A percentile compares a stretch with the other conserved stretches of the same genome.
phyloP scores from a whole-genome alignment of 2,797 vertebrate species.

The Paratrypauchen microcephalus region DNA sequence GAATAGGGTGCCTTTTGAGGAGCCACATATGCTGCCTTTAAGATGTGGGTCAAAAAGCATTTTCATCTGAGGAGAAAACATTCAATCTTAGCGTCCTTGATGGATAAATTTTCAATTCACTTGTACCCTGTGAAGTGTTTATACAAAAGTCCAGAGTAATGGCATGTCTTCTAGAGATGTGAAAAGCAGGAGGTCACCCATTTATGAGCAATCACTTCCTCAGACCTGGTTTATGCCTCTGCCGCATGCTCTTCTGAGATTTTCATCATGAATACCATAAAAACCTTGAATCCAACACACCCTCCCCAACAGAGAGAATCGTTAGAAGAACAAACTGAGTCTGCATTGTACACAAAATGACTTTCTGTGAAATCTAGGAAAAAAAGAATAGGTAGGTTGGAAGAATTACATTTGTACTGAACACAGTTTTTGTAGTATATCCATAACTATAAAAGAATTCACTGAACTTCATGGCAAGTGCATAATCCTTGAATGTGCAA shows the following conservation, averaged over 20 bases:
- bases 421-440: neutral
- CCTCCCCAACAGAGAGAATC: neutral
- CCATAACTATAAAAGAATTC: neutral
- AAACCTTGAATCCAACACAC: slow-evolving; percentile 5
- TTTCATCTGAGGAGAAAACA: slow-evolving; percentile 48
- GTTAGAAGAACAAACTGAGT: neutral
- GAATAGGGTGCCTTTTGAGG: slow-evolving; percentile 25
- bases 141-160: slow-evolving; percentile 36
- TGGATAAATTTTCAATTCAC: slow-evolving; percentile 45
- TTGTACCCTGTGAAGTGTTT: slow-evolving; percentile 30
- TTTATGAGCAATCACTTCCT: slow-evolving; percentile 50
- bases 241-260: neutral
- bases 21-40: slow-evolving; percentile 39
- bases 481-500: neutral
- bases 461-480: neutral
- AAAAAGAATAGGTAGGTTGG: neutral
- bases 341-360: neutral
- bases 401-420: neutral
- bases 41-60: slow-evolving; percentile 46
- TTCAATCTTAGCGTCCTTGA: slow-evolving; percentile 50
- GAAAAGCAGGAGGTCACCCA: slow-evolving; percentile 45
- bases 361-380: neutral
- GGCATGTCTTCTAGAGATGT: slow-evolving; percentile 21
- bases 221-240: slow-evolving; percentile 11
- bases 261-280: slow-evolving; percentile 5